Conservation (phyloP, 2,797 vertebrate species). For the Hemibagrus guttatus region DNA sequence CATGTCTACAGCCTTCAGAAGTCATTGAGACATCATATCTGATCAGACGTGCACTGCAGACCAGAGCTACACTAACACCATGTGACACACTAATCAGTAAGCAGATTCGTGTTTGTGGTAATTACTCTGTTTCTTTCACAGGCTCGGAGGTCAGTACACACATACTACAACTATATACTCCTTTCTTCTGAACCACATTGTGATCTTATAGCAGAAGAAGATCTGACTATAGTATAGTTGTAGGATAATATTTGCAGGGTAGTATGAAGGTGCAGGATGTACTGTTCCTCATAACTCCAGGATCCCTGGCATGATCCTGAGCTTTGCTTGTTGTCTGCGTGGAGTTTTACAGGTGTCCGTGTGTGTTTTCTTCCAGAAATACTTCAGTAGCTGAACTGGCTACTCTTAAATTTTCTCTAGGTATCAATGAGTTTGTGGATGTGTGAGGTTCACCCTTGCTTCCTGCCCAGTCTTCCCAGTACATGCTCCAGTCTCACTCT, state of each 20-base stretch:
- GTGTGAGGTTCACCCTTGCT: neutral
- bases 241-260: neutral
- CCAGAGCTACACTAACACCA: neutral
- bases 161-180: neutral
- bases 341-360: neutral
- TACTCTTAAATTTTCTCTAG: neutral
- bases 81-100: neutral
- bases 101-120: constrained; percentile 1
- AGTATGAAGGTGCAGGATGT: neutral
- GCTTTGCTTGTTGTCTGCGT: neutral
- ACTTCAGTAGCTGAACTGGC: neutral
- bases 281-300: neutral
- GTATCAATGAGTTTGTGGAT: neutral
- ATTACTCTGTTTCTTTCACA: constrained; percentile 3
- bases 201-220: neutral
- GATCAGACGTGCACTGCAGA: constrained; percentile 28
- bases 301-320: neutral
- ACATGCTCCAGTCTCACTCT: too few relatives aligned
- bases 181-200: neutral
- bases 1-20: constrained; percentile 18
- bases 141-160: neutral
- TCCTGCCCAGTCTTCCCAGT: neutral
- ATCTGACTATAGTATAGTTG: neutral
- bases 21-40: constrained; percentile 48
- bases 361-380: neutral